Base-by-base conservation (phyloP, 2,888 invertebrate genomes). In the Cheilosia urbana region DNA sequence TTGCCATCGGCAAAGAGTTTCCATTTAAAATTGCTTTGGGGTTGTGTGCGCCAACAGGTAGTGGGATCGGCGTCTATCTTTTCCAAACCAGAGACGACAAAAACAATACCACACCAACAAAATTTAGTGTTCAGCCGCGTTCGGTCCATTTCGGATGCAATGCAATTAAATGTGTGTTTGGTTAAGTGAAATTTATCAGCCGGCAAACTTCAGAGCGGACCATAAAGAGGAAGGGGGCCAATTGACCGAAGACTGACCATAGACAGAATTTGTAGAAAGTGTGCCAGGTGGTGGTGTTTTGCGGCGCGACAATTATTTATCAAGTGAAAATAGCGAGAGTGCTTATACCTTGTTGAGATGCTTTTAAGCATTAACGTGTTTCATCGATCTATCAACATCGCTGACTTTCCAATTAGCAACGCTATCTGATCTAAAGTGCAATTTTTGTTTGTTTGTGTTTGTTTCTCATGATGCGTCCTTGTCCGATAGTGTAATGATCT, bases 251-350 rank as follows among this genome's bases (percentile, higher is more conserved):
- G 62, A 77, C 51, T 72, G 77, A 72, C 72, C 76, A 73, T 34
- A 73, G 76, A 81, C 68, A 85, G 85, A 68, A 30, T 57, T 34
- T 71, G 24, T 62, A 85, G 85, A 85, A 85, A 85, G 85, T 85
- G 63, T 85, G 85, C 68, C 85, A 63, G 57, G 45, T 55, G 72
- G 45, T 55, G 72, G 19, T 57, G 49, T 60, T 57, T 69, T 62
- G 45, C 19, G 5, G 66, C 21, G 21, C 60, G 57, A 17, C 75
- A 62, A 63, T 63, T 66, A 73, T 47, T 65, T 62, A 66, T 69
- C 49, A 62, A 81, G 81, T 81, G 85, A 85, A 81, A 77, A 72
- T 42, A 82, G 76, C 72, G 72, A 81, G 77, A 85, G 76, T 85
- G 76, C 72, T 66, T 63, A 15, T 24, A 53, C 21, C 45, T 63